phyloP scores from a whole-genome alignment of 2,797 vertebrate genomes.

The Coracias cyanogaster region DNA sequence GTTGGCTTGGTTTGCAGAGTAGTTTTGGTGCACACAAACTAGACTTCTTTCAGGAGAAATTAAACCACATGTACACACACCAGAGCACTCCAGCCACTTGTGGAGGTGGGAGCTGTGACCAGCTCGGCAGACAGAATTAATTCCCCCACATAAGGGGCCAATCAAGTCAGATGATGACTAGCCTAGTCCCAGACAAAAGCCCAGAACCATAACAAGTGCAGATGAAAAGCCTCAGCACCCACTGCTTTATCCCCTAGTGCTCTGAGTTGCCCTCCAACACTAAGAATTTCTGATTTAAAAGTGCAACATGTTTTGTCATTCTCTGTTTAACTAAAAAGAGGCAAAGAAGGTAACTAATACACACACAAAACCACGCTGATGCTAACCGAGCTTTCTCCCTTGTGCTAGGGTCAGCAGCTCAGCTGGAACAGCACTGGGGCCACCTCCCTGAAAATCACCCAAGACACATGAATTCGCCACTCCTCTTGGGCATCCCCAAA shows the following conservation, averaged over 20 bases:
- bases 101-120: background rate
- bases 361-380: background rate
- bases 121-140: background rate
- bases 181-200: background rate
- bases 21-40: background rate
- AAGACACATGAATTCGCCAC: background rate
- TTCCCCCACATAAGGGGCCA: rapidly evolving
- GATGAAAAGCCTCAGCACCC: background rate
- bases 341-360: background rate
- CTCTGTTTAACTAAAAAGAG: background rate
- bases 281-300: background rate
- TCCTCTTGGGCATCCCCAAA: background rate
- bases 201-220: background rate
- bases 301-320: background rate
- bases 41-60: background rate
- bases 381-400: background rate
- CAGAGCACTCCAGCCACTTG: background rate
- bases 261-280: background rate
- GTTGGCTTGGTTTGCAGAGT: background rate
- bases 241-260: background rate
- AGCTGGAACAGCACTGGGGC: background rate
- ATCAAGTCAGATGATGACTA: background rate
- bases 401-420: background rate
- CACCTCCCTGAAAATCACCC: background rate
- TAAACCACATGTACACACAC: rapidly evolving